Base-by-base conservation (phyloP, 2,113 vertebrate species). In the Erinaceus europaeus region DNA sequence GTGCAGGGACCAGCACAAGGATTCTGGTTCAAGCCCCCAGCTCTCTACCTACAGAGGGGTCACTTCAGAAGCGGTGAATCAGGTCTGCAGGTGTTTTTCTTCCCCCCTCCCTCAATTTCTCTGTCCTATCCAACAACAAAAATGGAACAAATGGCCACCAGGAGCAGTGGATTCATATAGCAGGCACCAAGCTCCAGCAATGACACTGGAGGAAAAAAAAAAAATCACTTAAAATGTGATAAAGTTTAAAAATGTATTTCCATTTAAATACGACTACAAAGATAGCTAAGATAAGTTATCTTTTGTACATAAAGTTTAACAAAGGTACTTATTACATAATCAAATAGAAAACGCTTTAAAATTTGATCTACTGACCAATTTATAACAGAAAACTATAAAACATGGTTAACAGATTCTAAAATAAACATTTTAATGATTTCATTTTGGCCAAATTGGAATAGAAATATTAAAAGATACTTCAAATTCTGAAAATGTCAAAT, bases 341-440 rank as follows among this genome's bases (percentile, higher is more conserved):
- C 75, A 89, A 87, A 65, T 52, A 20, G 32, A 81, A 87, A 74
- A 53, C 48, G 53, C 72, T 73, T 90, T 61, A 88, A 94, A 84
- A 78, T 79, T 23, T 83, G 11, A 79, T 68, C 55, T 86, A 50
- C 21, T 17, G 73, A 64, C 8, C 42, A 72, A 52, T 40, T 89
- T 57, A 68, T 90, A 89, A 34, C 69, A 79, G 53, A 71, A 86
- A 88, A 88, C 46, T 68, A 4, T 84, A 67, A 82, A 64, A 61
- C 34, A 64, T 21, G 46, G 14, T 65, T 88, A 89, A 71, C 25
- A 76, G 27, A 72, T 27, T 75, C 23, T 65, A 80, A 72, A 71
- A 86, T 59, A 38, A 81, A 79, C 89, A 75, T 11, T 84, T 34
- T 69, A 92, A 73, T 81, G 32, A 79, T 75, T 65, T 76, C 20